These are phyloP conservation scores for Hyperopisus bebe DNA, from an alignment of 2,113 vertebrate species.

Conservation along the genomic window DNA sequence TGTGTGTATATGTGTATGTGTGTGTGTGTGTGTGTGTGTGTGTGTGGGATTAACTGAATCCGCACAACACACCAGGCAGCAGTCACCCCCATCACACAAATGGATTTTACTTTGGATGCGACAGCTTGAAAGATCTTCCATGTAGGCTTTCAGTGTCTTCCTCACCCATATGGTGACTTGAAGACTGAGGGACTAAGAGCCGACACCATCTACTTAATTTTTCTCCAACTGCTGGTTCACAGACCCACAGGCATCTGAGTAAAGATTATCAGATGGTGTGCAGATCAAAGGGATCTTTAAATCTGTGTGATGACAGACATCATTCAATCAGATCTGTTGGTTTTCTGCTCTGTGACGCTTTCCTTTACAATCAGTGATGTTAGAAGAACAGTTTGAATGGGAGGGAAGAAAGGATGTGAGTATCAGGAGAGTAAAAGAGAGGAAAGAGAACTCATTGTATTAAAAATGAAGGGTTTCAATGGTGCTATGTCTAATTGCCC, in stretches of 20 bases:
- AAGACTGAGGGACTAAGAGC: not conserved
- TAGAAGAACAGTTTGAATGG: not conserved
- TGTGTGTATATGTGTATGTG: not conserved
- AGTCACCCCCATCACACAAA: not conserved
- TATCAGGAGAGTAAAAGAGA: not conserved
- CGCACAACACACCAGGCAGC: not conserved
- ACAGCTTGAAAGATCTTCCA: not conserved
- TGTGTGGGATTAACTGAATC: not conserved
- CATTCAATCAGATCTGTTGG: not conserved
- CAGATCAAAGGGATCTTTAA: not conserved
- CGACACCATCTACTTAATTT: not conserved
- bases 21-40: too few relatives aligned
- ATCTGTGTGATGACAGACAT: not conserved
- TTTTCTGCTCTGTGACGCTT: not conserved
- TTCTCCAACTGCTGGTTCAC: not conserved
- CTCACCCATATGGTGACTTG: not conserved
- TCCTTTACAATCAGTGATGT: not conserved
- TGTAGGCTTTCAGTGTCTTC: not conserved
- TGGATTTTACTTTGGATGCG: not conserved
- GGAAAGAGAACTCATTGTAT: not conserved
- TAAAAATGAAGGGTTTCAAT: not conserved
- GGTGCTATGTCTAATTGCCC: not conserved
- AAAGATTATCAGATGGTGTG: not conserved
- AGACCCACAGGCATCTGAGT: not conserved
- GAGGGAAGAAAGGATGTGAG: not conserved